These are phyloP conservation scores for Vollenhovia emeryi DNA, from an alignment of 1,140 invertebrate genomes.

Conservation along the genomic window DNA sequence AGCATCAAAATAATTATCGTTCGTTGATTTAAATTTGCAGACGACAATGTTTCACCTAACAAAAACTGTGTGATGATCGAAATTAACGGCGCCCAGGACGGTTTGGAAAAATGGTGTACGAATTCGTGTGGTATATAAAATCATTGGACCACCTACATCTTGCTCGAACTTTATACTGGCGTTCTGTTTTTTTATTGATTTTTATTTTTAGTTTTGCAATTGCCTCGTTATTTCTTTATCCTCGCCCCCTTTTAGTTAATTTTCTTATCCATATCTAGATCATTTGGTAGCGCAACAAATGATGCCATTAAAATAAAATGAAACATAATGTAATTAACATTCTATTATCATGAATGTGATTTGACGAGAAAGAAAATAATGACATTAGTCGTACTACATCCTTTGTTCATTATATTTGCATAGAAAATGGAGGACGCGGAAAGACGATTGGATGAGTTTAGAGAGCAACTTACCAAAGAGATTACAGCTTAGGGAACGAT, in stretches of 20 bases:
- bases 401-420: slow-evolving; percentile 12
- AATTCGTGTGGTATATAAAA: too few species aligned
- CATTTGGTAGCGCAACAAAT: not conserved
- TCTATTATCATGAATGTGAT: not conserved
- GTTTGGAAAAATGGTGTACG: too few species aligned
- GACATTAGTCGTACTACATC: not conserved
- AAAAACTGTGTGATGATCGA: too few species aligned
- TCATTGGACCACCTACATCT: too few species aligned
- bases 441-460: slow-evolving; percentile 33
- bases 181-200: too few species aligned
- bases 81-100: too few species aligned
- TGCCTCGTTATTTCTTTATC: not conserved
- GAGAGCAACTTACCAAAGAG: slow-evolving; percentile 22
- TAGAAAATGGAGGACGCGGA: not conserved
- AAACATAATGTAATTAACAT: not conserved
- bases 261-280: not conserved
- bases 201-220: not conserved
- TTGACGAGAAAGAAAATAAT: not conserved
- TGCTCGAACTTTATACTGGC: too few species aligned
- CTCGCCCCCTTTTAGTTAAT: not conserved
- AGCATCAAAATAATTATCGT: too few species aligned
- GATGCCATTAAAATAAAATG: not conserved
- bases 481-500: slow-evolving; percentile 28
- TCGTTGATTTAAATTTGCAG: too few species aligned
- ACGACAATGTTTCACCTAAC: too few species aligned